Conservation (phyloP, 2,113 vertebrate genomes). For the Stegostoma tigrinum region DNA sequence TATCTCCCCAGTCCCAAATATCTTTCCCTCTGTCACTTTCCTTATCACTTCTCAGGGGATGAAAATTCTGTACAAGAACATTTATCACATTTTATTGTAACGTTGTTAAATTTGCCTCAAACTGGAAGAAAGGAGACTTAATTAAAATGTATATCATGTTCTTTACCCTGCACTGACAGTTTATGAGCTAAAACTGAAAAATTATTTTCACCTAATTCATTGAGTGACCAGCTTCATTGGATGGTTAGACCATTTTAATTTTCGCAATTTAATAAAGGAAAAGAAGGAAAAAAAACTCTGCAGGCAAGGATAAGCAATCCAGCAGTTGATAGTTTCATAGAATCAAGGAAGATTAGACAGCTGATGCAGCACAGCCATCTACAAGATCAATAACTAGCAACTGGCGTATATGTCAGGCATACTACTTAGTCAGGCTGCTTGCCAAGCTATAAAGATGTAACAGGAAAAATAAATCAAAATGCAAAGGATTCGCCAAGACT, state of each 20-base stretch:
- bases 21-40: too few relatives aligned
- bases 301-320: too few relatives aligned
- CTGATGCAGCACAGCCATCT: constrained; percentile 19
- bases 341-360: not conserved
- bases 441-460: constrained; percentile 23
- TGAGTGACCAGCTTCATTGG: too few relatives aligned
- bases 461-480: constrained; percentile 28
- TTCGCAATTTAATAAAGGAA: constrained; percentile 2
- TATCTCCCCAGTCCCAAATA: too few relatives aligned
- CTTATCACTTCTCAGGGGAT: too few relatives aligned
- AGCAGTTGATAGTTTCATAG: not conserved
- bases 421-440: constrained; percentile 9
- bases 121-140: not conserved
- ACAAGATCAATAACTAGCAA: constrained; percentile 25
- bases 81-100: not conserved
- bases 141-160: not conserved
- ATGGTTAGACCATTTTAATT: not conserved
- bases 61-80: too few relatives aligned
- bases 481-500: not conserved
- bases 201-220: not conserved
- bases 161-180: not conserved
- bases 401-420: not conserved
- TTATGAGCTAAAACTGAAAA: not conserved
- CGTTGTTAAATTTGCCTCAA: not conserved
- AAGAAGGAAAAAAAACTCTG: not conserved